Conservation (phyloP, 2,797 vertebrate genomes). For the Helarctos malayanus region DNA sequence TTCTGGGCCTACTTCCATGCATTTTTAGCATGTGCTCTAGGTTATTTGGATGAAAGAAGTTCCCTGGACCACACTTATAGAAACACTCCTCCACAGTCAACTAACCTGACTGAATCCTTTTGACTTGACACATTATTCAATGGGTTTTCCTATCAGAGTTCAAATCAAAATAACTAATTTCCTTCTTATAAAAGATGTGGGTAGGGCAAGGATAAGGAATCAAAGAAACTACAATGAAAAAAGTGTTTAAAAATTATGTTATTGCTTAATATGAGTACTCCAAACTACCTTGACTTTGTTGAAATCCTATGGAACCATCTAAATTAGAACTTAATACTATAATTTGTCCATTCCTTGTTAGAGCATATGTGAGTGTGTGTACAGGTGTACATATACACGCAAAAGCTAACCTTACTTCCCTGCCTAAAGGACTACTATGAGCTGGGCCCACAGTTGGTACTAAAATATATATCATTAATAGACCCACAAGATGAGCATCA, state of each 20-base stretch:
- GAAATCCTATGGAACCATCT: not conserved
- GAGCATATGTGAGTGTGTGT: not conserved
- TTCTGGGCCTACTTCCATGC: not conserved
- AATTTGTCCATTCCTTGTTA: not conserved
- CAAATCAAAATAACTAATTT: constrained; percentile 10
- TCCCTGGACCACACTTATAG: not conserved
- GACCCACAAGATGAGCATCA: not conserved
- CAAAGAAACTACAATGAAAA: not conserved
- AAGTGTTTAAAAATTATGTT: not conserved
- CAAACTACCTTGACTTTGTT: not conserved
- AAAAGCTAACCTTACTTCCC: not conserved
- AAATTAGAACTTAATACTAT: not conserved
- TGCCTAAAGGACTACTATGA: not conserved
- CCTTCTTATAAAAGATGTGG: constrained; percentile 11
- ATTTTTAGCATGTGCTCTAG: not conserved
- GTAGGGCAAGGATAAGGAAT: not conserved
- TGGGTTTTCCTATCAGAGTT: not conserved
- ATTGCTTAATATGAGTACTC: not conserved
- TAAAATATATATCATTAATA: not conserved
- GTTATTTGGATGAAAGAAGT: not conserved
- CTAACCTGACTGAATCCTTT: not conserved
- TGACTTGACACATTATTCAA: not conserved
- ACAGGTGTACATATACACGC: not conserved
- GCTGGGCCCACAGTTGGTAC: not conserved
- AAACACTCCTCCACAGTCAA: not conserved